Conservation (phyloP, 2,888 invertebrate genomes). For the Deilephila elpenor region DNA sequence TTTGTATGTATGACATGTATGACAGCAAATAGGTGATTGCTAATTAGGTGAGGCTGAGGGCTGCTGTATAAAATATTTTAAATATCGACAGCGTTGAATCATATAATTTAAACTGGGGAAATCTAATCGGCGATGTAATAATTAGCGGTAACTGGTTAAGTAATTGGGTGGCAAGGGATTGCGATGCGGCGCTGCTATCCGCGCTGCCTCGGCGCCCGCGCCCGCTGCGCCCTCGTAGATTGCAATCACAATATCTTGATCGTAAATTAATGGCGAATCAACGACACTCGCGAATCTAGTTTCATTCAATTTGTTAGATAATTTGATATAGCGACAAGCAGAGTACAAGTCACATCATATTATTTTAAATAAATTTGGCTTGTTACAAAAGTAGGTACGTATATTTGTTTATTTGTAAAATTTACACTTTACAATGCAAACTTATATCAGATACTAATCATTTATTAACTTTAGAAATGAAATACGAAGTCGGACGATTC, state of each 20-base stretch:
- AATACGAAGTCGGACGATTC: no score
- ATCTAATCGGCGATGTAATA: slow-evolving; percentile 54
- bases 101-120: slow-evolving; percentile 47
- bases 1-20: no score
- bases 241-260: slow-evolving; percentile 45
- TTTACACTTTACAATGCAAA: no score
- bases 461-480: no score
- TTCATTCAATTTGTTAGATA: not conserved
- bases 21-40: no score
- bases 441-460: no score
- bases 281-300: not conserved
- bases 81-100: not conserved
- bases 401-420: no score
- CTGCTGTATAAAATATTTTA: not conserved
- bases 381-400: no score
- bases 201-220: slow-evolving; percentile 39
- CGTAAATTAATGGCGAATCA: slow-evolving; percentile 34
- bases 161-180: slow-evolving; percentile 54
- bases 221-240: slow-evolving; percentile 42
- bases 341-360: no score
- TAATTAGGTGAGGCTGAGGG: no score
- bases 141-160: slow-evolving; percentile 48
- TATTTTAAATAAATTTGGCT: no score
- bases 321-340: not conserved
- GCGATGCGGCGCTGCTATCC: slow-evolving; percentile 37